These are phyloP conservation scores for Watsonalla binaria DNA, from an alignment of 2,888 invertebrate genomes.

Conservation along the genomic window DNA sequence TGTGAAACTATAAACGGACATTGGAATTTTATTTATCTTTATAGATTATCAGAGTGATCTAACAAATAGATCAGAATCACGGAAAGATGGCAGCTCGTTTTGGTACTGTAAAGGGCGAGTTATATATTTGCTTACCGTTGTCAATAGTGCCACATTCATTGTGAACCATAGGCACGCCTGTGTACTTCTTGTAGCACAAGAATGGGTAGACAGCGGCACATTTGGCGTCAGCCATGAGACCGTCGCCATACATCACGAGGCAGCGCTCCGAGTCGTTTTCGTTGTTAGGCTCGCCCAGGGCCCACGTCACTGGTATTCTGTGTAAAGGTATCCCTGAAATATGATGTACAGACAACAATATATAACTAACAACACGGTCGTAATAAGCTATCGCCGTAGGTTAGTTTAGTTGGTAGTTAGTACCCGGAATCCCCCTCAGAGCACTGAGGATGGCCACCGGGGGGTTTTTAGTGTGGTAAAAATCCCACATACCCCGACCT, in stretches of 20 bases:
- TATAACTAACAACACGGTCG: constrained; percentile 1
- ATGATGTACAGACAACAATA: constrained; percentile 5
- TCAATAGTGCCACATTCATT: constrained; percentile 34
- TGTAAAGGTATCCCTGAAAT: constrained; percentile 28
- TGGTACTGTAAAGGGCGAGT: too few species aligned
- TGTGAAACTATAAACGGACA: too few species aligned
- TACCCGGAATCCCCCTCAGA: too few species aligned
- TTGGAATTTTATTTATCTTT: too few species aligned
- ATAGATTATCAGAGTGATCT: too few species aligned
- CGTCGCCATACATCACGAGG: constrained; percentile 22
- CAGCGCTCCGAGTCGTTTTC: constrained; percentile 28
- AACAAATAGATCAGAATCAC: too few species aligned
- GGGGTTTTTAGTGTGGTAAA: too few species aligned
- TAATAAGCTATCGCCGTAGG: background rate
- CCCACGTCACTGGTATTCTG: constrained; percentile 29
- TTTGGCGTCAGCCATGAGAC: constrained; percentile 26
- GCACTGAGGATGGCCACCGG: too few species aligned
- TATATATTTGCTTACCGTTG: constrained; percentile 14
- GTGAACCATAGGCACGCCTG: constrained; percentile 3
- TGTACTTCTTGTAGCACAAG: constrained; percentile 27
- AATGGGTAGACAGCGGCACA: constrained; percentile 29
- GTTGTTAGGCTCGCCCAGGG: constrained; percentile 27
- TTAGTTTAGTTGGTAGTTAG: too few species aligned
- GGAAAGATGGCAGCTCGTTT: background rate
- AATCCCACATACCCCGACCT: too few species aligned